These are phyloP conservation scores for Xerus rutilus DNA, from an alignment of 2,797 vertebrate species.

Conservation along the genomic window DNA sequence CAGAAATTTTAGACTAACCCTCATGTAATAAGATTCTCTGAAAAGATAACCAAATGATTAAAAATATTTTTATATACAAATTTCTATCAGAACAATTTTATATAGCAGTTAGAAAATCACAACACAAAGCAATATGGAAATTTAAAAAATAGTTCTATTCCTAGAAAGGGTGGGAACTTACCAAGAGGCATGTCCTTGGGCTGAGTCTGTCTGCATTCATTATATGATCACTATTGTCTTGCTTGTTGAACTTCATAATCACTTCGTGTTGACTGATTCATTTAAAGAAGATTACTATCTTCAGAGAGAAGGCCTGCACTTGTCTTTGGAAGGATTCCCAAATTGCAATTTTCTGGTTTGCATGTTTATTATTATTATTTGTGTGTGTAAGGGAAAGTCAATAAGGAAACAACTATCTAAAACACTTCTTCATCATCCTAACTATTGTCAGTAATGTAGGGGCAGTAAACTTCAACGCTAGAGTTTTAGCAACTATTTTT, in stretches of 20 bases:
- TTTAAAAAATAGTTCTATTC: not conserved
- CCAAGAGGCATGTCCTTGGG: not conserved
- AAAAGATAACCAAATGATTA: constrained; percentile 29
- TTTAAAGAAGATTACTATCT: constrained; percentile 42
- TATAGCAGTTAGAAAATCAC: not conserved
- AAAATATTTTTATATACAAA: not conserved
- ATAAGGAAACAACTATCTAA: not conserved
- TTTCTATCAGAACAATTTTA: constrained; percentile 13
- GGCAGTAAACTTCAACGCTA: not conserved
- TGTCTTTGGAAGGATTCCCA: constrained; percentile 11
- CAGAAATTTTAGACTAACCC: not conserved
- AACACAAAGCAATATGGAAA: not conserved
- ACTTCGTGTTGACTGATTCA: constrained; percentile 18
- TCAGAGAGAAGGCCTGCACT: not conserved
- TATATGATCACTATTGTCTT: constrained; percentile 51
- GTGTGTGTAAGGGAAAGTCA: not conserved
- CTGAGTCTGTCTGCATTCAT: not conserved
- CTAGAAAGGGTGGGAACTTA: not conserved
- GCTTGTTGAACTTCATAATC: constrained; percentile 18
- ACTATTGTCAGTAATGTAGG: not conserved
- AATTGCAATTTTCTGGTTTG: not conserved
- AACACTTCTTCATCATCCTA: not conserved
- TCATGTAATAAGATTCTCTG: not conserved
- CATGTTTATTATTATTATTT: not conserved
- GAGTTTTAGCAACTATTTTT: not conserved